These are phyloP conservation scores for Autographa gamma DNA, from an alignment of 2,888 invertebrate genomes.

Conservation along the genomic window DNA sequence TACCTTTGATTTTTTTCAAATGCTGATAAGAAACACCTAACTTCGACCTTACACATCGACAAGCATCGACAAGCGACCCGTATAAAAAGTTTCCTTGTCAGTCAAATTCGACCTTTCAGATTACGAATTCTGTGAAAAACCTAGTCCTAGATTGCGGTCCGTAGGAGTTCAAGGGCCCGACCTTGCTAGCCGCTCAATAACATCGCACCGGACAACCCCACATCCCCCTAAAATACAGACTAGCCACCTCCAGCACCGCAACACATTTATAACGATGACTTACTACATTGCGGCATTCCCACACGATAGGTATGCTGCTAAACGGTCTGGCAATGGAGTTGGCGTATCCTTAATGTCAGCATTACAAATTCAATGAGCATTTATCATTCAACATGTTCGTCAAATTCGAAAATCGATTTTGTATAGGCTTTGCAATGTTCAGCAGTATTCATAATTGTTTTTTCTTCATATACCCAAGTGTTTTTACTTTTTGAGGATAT, in stretches of 20 bases:
- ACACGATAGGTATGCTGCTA: conserved; percentile 38
- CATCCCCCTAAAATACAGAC: conserved; percentile 55
- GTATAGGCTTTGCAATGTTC: not conserved
- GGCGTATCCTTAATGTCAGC: conserved; percentile 15
- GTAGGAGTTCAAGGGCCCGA: conserved; percentile 95
- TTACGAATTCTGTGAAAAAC: conserved; percentile 58
- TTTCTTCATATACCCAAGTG: not conserved
- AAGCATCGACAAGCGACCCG: conserved; percentile 60
- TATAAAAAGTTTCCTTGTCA: conserved; percentile 67
- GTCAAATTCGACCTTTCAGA: conserved; percentile 68
- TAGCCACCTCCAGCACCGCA: conserved; percentile 55
- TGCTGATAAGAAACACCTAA: conserved; percentile 9
- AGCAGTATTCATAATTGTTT: not conserved
- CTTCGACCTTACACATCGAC: conserved; percentile 42
- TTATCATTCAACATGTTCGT: conserved; percentile 10
- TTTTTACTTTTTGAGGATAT: conserved; percentile 8
- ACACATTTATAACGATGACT: conserved; percentile 58
- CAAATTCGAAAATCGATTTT: conserved; percentile 13
- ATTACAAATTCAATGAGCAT: conserved; percentile 28
- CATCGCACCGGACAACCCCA: conserved; percentile 91
- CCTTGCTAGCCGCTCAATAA: conserved; percentile 95
- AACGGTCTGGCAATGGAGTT: conserved; percentile 18
- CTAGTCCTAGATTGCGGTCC: conserved; percentile 66
- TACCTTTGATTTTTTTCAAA: not conserved
- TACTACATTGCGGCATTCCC: conserved; percentile 64